Evolutionary conservation across 2,113 vertebrate genomes (phyloP).

Genomic region (Megatriorchis doriae): DNA sequence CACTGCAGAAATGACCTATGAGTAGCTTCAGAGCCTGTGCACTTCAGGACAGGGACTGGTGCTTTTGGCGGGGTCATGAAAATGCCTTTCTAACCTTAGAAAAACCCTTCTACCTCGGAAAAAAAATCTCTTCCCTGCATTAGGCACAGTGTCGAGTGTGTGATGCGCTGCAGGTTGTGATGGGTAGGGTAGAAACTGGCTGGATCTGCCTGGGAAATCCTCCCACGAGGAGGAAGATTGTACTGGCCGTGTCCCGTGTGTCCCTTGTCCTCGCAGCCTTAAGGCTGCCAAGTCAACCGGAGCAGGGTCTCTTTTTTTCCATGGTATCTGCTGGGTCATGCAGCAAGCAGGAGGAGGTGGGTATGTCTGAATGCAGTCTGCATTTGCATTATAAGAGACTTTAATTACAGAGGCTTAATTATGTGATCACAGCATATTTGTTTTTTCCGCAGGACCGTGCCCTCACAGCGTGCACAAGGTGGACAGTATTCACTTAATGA

Average conservation of each 20-base stretch:
- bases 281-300: background rate
- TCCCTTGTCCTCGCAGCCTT: background rate
- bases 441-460: background rate
- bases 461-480: background rate
- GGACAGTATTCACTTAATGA: background rate
- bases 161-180: background rate
- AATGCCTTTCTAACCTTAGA: background rate
- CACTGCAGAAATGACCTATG: background rate
- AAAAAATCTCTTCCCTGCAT: background rate
- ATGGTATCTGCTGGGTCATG: background rate
- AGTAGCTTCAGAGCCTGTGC: background rate
- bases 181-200: background rate
- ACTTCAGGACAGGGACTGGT: background rate
- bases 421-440: background rate
- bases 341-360: background rate
- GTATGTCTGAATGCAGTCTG: background rate
- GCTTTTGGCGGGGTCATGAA: background rate
- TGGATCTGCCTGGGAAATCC: background rate
- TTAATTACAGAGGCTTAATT: slow-evolving; percentile 10
- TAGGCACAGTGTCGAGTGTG: background rate
- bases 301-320: background rate
- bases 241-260: background rate
- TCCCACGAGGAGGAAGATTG: background rate
- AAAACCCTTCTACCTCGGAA: background rate
- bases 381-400: background rate